phyloP scores from a whole-genome alignment of 1,140 invertebrate species.

The Vanessa atalanta region DNA sequence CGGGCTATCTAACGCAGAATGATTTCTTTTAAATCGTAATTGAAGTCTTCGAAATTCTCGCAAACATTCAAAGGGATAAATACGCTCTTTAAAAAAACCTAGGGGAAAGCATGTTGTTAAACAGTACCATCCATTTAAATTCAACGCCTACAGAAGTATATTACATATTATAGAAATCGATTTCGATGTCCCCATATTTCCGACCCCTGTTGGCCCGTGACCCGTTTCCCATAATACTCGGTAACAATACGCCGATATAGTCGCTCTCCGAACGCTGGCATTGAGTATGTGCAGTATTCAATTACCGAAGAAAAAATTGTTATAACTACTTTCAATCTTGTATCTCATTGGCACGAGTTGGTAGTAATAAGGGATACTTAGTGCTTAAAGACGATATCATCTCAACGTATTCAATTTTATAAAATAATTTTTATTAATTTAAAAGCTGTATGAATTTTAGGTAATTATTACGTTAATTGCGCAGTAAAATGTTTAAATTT shows the following conservation, averaged over 20 bases:
- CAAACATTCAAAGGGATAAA: no score
- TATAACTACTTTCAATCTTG: not conserved
- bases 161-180: not conserved
- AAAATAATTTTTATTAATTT: no score
- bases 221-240: constrained; percentile 25
- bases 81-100: not conserved
- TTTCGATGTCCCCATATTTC: not conserved
- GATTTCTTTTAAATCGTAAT: no score
- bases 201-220: constrained; percentile 23
- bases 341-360: no score
- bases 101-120: not conserved
- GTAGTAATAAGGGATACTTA: no score
- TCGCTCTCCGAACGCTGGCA: constrained; percentile 11
- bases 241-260: constrained; percentile 28
- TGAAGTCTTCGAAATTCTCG: no score
- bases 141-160: not conserved
- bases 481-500: not conserved
- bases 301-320: not conserved
- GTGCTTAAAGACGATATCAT: no score
- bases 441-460: not conserved
- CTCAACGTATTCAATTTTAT: no score
- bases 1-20: no score
- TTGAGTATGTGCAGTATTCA: constrained; percentile 10
- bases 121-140: not conserved
- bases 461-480: not conserved